phyloP scores from a whole-genome alignment of 2,113 vertebrate genomes.

The Ictalurus furcatus region DNA sequence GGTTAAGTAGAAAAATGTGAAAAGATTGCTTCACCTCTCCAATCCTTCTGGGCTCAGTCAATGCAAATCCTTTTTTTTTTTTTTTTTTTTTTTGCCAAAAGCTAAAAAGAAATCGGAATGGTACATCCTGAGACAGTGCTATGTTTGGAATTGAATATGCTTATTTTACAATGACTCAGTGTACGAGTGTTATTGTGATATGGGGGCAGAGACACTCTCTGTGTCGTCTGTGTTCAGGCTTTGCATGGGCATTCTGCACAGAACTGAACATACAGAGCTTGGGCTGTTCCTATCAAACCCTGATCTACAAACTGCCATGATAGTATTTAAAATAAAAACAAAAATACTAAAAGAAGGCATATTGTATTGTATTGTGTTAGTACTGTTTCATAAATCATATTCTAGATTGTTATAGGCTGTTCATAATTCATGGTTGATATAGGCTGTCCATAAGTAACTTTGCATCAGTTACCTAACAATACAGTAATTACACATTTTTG shows the following conservation, averaged over 20 bases:
- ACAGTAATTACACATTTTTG: background rate
- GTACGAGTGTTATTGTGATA: background rate
- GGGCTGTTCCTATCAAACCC: background rate
- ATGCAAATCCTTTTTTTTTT: background rate
- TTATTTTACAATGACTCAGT: slow-evolving; percentile 9
- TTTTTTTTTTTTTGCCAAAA: background rate
- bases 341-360: background rate
- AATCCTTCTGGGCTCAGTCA: background rate
- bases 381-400: background rate
- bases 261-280: background rate
- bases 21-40: no score
- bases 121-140: background rate
- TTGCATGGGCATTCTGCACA: background rate
- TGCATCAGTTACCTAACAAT: background rate
- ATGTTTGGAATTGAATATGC: slow-evolving; percentile 1
- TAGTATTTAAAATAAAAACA: background rate
- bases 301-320: background rate
- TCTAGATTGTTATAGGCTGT: background rate
- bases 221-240: background rate
- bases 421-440: no score
- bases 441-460: background rate
- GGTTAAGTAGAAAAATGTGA: background rate
- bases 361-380: background rate
- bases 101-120: background rate
- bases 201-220: background rate